Conservation (phyloP, 2,113 vertebrate genomes). For the Papio anubis region DNA sequence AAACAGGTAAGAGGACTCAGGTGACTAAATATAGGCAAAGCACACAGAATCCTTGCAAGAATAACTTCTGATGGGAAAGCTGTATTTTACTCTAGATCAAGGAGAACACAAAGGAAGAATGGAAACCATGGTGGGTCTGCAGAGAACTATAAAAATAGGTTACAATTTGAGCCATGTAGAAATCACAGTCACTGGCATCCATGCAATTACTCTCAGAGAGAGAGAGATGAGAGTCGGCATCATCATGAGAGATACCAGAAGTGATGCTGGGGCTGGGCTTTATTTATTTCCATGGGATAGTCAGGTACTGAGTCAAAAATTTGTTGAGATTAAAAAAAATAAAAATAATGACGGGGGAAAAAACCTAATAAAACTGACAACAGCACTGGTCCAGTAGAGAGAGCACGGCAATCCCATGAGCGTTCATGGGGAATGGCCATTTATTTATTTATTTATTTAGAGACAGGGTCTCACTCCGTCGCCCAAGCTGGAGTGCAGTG, state of each 20-base stretch:
- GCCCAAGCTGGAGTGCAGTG: too few species aligned
- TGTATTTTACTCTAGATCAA: background rate
- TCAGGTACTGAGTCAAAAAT: background rate
- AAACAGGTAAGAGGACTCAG: background rate
- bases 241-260: background rate
- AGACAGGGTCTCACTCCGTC: too few species aligned
- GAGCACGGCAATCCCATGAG: background rate
- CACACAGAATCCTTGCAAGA: background rate
- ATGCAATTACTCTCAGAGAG: background rate
- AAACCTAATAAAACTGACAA: background rate
- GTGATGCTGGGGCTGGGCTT: background rate
- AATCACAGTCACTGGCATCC: background rate
- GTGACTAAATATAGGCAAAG: background rate
- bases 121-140: background rate
- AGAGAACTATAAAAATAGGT: background rate
- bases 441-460: too few species aligned
- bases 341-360: background rate
- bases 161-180: background rate
- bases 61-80: background rate
- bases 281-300: background rate
- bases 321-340: background rate
- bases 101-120: background rate
- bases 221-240: too few species aligned
- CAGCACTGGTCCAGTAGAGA: background rate
- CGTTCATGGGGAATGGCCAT: background rate